A percentile compares a stretch with the other conserved stretches of the same genome.
Conservation (phyloP, 1,140 invertebrate species). For the Drosophila subpulchrella region DNA sequence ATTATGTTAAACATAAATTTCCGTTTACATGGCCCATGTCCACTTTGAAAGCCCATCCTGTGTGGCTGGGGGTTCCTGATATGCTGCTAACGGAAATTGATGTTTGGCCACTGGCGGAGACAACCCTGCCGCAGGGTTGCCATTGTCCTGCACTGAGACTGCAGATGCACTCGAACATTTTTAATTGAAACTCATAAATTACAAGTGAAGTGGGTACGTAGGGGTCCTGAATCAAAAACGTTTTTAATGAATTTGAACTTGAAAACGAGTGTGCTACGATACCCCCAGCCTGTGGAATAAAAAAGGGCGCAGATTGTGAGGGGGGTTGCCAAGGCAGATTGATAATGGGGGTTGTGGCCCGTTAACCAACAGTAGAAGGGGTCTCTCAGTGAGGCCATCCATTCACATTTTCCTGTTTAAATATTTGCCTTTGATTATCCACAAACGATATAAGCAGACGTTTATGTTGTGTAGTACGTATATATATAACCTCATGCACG, state of each 20-base stretch:
- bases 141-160: background rate
- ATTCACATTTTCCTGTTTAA: conserved; percentile 70
- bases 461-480: background rate
- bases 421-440: conserved; percentile 81
- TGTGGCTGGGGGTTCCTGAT: conserved; percentile 3
- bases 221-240: background rate
- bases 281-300: background rate
- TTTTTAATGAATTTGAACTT: conserved; percentile 63
- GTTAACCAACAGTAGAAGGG: background rate
- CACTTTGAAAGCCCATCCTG: conserved; percentile 8
- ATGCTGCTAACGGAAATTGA: conserved; percentile 45
- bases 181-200: conserved; percentile 83
- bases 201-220: background rate
- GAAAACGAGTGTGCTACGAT: conserved; percentile 8
- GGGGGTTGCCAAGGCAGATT: conserved; percentile 10
- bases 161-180: conserved; percentile 52
- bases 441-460: conserved; percentile 58
- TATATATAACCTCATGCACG: conserved; percentile 27
- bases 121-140: conserved; percentile 12
- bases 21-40: conserved; percentile 45
- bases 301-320: no score
- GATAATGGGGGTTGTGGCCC: conserved; percentile 7
- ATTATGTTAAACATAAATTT: conserved; percentile 81
- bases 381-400: background rate
- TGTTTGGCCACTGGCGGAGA: conserved; percentile 15